These are phyloP conservation scores for Capitulum mitella DNA, from an alignment of 2,888 invertebrate species.

Conservation along the genomic window DNA sequence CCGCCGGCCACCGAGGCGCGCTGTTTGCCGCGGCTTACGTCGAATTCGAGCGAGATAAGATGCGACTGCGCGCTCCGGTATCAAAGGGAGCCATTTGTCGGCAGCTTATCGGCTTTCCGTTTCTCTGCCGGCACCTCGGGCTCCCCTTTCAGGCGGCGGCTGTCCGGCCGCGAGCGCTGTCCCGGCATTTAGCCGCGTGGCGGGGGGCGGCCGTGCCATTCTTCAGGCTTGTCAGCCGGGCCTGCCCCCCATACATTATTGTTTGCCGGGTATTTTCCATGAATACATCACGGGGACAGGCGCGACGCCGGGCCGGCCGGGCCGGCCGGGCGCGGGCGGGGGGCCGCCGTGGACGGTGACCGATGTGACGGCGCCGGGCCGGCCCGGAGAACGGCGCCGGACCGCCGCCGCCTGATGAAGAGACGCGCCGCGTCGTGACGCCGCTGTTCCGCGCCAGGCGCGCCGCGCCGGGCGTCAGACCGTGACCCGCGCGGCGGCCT, in stretches of 20 bases:
- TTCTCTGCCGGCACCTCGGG: neutral
- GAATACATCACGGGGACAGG: neutral
- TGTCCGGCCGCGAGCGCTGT: neutral
- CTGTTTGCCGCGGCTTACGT: neutral
- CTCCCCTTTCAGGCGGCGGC: neutral
- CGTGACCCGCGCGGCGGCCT: neutral
- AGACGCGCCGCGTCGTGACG: neutral
- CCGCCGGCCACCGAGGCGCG: neutral
- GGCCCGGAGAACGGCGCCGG: neutral
- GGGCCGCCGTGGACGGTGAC: neutral
- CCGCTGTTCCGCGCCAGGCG: neutral
- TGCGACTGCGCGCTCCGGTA: neutral
- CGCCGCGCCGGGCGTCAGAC: neutral
- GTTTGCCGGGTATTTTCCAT: neutral
- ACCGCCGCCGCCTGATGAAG: too few relatives aligned
- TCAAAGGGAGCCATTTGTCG: constrained; percentile 1
- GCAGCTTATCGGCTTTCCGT: neutral
- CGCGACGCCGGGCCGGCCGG: neutral
- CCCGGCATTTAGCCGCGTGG: neutral
- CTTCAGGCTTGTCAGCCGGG: constrained; percentile 9
- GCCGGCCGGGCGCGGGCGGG: neutral
- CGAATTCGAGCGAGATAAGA: neutral
- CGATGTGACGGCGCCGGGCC: neutral
- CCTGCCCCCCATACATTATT: constrained; percentile 1
- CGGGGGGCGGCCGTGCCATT: constrained; percentile 1